phyloP scores from a whole-genome alignment of 2,113 vertebrate species.

The Pycnonotus jocosus region DNA sequence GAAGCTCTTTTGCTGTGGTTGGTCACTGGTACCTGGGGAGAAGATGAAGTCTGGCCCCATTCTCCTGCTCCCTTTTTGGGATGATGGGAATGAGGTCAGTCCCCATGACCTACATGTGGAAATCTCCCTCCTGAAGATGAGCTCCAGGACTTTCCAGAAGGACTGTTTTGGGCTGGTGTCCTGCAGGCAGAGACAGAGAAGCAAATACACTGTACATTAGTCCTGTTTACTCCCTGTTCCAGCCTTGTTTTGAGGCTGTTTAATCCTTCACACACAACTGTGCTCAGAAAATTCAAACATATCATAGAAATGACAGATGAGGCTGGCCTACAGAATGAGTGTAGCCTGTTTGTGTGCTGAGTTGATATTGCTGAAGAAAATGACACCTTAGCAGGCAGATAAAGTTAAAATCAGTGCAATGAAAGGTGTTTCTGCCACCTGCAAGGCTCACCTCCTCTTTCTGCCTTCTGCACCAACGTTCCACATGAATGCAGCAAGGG shows the following conservation, averaged over 20 bases:
- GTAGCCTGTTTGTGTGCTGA: not conserved
- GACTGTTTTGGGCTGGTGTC: not conserved
- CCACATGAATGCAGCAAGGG: not conserved
- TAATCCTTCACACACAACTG: not conserved
- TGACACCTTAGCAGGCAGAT: not conserved
- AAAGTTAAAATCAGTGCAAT: not conserved
- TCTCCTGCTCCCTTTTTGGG: not conserved
- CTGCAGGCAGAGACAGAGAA: not conserved
- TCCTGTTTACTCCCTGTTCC: not conserved
- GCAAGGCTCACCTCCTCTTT: not conserved
- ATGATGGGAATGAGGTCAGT: not conserved
- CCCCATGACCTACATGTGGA: accelerated
- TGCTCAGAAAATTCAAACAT: not conserved
- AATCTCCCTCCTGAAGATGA: not conserved
- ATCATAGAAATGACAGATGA: not conserved
- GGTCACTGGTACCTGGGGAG: not conserved
- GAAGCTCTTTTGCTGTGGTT: not conserved
- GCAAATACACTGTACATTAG: not conserved
- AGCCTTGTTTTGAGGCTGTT: not conserved
- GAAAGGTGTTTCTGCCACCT: not conserved
- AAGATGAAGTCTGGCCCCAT: not conserved
- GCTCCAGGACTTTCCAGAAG: not conserved
- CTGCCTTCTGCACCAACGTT: not conserved
- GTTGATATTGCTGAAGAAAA: not conserved
- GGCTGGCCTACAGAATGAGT: not conserved